Evolutionary conservation across 2,888 invertebrate genomes (phyloP), one percentile per base, ranked within the genome.

Genomic region (Euzophera pinguis): DNA sequence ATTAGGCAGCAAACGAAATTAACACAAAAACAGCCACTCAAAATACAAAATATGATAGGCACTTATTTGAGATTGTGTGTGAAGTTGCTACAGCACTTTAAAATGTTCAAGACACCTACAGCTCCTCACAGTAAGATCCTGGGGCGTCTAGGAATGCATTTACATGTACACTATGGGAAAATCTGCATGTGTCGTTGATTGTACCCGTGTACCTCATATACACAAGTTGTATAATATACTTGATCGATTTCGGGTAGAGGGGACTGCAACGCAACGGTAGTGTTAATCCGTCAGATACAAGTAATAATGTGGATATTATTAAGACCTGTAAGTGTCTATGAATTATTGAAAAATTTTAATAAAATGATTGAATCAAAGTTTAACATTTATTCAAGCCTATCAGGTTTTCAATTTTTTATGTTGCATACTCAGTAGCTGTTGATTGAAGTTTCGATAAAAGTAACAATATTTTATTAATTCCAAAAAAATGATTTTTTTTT

Each of bases 121-220:
- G 42, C 16, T n/a, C 27, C 51, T 17, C 34, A 17, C 32, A 34
- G 16, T 41, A 34, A 43, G 49, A 50, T 13, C 49, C 41, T 9
- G 39, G 32, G 49, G 49, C 49, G 29, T 5, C 39, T 50, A 43
- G 42, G 43, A 43, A 51, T 51, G 51, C 51, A 51, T 51, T 50
- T 51, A 43, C 51, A 43, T 84, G 79, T 84, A 75, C 78, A 74
- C 73, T 78, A 80, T 84, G 87, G 79, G 88, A 86, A 79, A 73
- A 65, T 70, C 63, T 72, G 72, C 88, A 87, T 78, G 69, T 86
- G 88, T 45, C 74, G 65, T 64, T 82, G 83, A 81, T 84, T 84
- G 83, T 80, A 60, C 67, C 71, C 51, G 41, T 50, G 50, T 50
- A 42, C 50, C 41, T 50, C 29, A 22, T 39, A 50, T 50, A 50